Conservation (phyloP, 2,888 invertebrate species). For the Dione juno region DNA sequence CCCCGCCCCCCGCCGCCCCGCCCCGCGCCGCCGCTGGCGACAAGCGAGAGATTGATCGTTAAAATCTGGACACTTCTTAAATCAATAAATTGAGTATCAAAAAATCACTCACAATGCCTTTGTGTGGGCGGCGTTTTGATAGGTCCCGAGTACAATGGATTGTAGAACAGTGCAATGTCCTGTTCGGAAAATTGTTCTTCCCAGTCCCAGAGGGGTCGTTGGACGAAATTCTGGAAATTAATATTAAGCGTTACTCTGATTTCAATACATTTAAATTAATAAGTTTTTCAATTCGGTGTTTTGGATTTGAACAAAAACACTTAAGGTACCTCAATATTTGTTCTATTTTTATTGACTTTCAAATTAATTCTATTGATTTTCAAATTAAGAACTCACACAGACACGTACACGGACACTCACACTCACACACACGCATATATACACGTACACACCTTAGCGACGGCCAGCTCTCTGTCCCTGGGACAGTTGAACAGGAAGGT, state of each 20-base stretch:
- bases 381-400: background rate
- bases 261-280: too few relatives aligned
- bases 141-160: constrained; percentile 87
- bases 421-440: background rate
- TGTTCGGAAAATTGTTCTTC: constrained; percentile 92
- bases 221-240: constrained; percentile 77
- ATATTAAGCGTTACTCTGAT: too few relatives aligned
- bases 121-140: constrained; percentile 52
- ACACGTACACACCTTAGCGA: constrained; percentile 72
- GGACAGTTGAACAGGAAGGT: constrained; percentile 96
- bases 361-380: too few relatives aligned
- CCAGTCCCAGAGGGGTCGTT: constrained; percentile 96
- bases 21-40: constrained; percentile 46
- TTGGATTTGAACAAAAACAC: too few relatives aligned
- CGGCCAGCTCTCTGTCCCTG: constrained; percentile 88
- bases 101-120: constrained; percentile 62
- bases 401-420: background rate
- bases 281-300: too few relatives aligned
- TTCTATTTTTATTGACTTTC: too few relatives aligned
- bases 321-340: too few relatives aligned
- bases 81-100: too few relatives aligned
- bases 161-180: constrained; percentile 92
- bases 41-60: too few relatives aligned
- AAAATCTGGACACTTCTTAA: too few relatives aligned
- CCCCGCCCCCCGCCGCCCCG: too few relatives aligned